These are phyloP conservation scores for Coregonus sp. DNA, from an alignment of 2,797 vertebrate genomes.

Conservation along the genomic window DNA sequence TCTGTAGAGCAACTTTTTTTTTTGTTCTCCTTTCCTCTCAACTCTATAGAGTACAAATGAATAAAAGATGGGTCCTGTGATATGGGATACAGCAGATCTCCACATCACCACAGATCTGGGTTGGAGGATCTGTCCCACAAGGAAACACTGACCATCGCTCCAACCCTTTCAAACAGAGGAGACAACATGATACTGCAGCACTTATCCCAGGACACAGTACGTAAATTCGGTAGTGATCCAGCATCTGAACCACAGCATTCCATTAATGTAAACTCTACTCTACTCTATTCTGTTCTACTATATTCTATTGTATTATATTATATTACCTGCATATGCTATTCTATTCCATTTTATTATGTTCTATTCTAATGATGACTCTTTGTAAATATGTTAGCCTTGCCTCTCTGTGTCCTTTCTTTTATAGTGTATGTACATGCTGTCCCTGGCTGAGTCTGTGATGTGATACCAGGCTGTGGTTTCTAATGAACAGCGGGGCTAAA, in stretches of 20 bases:
- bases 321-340: too few relatives aligned
- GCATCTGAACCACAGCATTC: background rate
- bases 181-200: background rate
- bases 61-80: background rate
- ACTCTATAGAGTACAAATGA: background rate
- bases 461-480: constrained; percentile 81
- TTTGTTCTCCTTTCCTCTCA: background rate
- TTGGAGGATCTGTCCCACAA: background rate
- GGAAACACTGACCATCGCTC: background rate
- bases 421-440: constrained; percentile 88
- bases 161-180: background rate
- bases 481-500: constrained; percentile 91
- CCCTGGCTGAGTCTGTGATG: constrained; percentile 31
- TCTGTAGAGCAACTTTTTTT: too few relatives aligned
- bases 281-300: background rate
- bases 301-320: too few relatives aligned
- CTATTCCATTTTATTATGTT: too few relatives aligned
- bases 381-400: constrained; percentile 41
- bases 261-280: background rate
- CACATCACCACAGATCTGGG: background rate
- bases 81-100: background rate
- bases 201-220: background rate
- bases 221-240: background rate
- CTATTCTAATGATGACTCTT: constrained; percentile 76
- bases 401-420: background rate